A percentile compares a stretch with the other conserved stretches of the same genome.
Evolutionary conservation across 1,140 invertebrate species (phyloP).

Genomic region (Drosophila auraria): DNA sequence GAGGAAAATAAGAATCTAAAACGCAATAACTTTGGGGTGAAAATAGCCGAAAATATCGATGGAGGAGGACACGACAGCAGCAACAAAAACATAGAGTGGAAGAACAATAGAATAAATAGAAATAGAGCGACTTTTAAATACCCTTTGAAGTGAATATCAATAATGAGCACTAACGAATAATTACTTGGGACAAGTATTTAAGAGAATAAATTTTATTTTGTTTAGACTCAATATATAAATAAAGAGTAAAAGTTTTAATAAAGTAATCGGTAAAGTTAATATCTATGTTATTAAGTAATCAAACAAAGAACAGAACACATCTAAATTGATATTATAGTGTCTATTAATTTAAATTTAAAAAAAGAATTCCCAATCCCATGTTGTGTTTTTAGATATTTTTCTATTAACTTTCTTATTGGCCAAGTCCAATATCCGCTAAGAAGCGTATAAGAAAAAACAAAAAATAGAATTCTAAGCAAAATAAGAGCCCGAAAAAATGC

Average conservation of each 20-base stretch:
- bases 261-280: background rate
- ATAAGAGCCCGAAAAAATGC: constrained; percentile 68
- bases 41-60: constrained; percentile 84
- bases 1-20: constrained; percentile 74
- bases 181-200: no score
- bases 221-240: background rate
- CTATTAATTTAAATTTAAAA: no score
- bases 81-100: constrained; percentile 27
- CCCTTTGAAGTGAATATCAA: background rate
- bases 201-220: no score
- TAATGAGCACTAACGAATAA: no score
- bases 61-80: constrained; percentile 61
- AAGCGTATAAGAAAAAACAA: constrained; percentile 16
- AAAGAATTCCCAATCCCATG: no score
- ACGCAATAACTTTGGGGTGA: constrained; percentile 83
- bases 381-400: no score
- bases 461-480: constrained; percentile 68
- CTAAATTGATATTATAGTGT: no score
- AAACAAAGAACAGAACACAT: no score
- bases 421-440: background rate
- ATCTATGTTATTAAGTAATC: no score
- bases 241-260: no score
- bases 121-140: background rate
- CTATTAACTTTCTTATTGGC: no score
- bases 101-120: constrained; percentile 9